Evolutionary conservation across 2,888 invertebrate species (phyloP).

Genomic region (Sacculina carcini): DNA sequence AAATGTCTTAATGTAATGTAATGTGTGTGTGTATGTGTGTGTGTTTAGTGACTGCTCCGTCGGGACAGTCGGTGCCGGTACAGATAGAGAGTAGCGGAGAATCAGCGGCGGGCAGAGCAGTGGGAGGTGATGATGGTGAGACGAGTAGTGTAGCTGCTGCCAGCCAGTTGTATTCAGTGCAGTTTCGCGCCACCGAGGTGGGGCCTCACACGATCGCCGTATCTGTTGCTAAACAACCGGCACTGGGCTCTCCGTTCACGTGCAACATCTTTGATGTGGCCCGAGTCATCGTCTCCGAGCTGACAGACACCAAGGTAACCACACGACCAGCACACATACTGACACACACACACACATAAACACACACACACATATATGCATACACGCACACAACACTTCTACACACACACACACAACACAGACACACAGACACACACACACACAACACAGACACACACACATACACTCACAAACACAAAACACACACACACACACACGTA

Average conservation of each 20-base stretch:
- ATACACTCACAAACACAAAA: too few species aligned
- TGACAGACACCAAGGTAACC: conserved; percentile 31
- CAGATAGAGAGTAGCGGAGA: conserved; percentile 32
- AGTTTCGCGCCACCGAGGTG: conserved; percentile 60
- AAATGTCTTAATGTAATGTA: too few species aligned
- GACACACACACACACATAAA: neutral
- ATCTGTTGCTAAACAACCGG: conserved; percentile 49
- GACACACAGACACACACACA: too few species aligned
- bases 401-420: too few species aligned
- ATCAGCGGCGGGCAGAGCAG: too few species aligned
- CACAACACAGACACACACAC: too few species aligned
- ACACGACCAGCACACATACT: too few species aligned
- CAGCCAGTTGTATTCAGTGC: conserved; percentile 41
- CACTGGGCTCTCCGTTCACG: conserved; percentile 71
- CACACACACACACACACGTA: too few species aligned
- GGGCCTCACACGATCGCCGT: conserved; percentile 63
- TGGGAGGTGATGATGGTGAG: too few species aligned
- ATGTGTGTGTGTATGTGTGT: neutral
- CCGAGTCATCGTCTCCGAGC: conserved; percentile 25
- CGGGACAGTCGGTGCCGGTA: conserved; percentile 49
- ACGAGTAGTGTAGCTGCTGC: too few species aligned
- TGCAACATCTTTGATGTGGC: conserved; percentile 80
- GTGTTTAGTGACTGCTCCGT: conserved; percentile 46
- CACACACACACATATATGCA: neutral
- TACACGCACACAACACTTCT: too few species aligned